phyloP scores from a whole-genome alignment of 2,113 vertebrate species.

The Cariama cristata region DNA sequence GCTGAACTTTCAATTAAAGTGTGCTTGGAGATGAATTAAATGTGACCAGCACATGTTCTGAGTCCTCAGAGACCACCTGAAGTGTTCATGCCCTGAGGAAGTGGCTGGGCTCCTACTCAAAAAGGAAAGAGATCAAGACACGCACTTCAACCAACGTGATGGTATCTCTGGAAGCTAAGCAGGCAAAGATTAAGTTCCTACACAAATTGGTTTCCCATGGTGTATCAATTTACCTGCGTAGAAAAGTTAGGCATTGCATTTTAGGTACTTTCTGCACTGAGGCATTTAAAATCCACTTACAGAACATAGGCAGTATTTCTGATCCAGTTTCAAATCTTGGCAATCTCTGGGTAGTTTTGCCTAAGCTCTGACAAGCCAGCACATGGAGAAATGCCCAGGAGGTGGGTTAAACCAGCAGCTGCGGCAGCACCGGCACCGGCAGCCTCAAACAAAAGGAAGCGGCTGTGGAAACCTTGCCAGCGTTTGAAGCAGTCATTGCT shows the following conservation, averaged over 20 bases:
- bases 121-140: not conserved
- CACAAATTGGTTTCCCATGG: not conserved
- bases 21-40: not conserved
- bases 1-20: not conserved
- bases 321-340: not conserved
- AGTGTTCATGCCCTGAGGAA: not conserved
- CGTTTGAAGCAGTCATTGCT: not conserved
- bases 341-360: not conserved
- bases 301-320: not conserved
- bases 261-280: not conserved
- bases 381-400: not conserved
- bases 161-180: not conserved
- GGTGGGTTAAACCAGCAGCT: not conserved
- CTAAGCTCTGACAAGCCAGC: not conserved
- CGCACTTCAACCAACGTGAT: not conserved
- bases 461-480: not conserved
- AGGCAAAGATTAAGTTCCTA: not conserved
- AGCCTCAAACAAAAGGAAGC: not conserved
- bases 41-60: not conserved
- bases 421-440: accelerated
- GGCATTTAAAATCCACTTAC: not conserved
- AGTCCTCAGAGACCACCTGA: not conserved
- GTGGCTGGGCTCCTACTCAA: not conserved
- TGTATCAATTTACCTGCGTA: not conserved
- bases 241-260: not conserved